Evolutionary conservation across 2,888 invertebrate species (phyloP).

Genomic region (Parnassius orleans): DNA sequence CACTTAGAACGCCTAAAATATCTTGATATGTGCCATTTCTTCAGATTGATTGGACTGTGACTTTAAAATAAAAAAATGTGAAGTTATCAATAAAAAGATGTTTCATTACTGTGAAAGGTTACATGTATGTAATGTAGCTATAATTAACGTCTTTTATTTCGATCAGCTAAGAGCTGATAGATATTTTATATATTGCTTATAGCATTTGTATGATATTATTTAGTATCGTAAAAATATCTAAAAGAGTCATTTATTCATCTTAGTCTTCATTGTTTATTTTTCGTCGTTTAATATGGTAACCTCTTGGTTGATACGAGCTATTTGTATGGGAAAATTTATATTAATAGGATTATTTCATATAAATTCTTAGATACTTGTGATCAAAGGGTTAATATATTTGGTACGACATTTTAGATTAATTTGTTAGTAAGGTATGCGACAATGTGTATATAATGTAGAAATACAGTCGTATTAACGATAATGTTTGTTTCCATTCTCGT

Average conservation of each 20-base stretch:
- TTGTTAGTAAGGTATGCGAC: slow-evolving; percentile 10
- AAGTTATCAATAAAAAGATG: too few relatives aligned
- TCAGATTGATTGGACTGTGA: too few relatives aligned
- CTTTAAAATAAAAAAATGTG: too few relatives aligned
- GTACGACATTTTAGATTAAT: slow-evolving; percentile 5
- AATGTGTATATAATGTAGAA: slow-evolving; percentile 25
- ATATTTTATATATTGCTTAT: background rate
- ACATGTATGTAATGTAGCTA: slow-evolving; percentile 2
- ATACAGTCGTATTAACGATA: background rate
- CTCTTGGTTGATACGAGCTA: background rate
- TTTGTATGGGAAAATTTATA: background rate
- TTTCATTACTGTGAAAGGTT: slow-evolving; percentile 1
- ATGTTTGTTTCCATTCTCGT: slow-evolving; percentile 15
- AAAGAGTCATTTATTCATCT: too few relatives aligned
- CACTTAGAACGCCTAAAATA: background rate
- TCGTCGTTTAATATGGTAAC: background rate
- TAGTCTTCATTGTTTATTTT: too few relatives aligned
- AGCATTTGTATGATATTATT: background rate
- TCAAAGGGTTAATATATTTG: too few relatives aligned
- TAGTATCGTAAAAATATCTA: too few relatives aligned
- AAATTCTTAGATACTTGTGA: background rate
- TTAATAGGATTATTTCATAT: background rate
- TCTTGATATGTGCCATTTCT: too few relatives aligned
- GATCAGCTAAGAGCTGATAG: background rate
- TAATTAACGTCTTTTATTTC: slow-evolving; percentile 5